Evolutionary conservation across 2,797 vertebrate genomes (phyloP).

Genomic region (Pangasius djambal): DNA sequence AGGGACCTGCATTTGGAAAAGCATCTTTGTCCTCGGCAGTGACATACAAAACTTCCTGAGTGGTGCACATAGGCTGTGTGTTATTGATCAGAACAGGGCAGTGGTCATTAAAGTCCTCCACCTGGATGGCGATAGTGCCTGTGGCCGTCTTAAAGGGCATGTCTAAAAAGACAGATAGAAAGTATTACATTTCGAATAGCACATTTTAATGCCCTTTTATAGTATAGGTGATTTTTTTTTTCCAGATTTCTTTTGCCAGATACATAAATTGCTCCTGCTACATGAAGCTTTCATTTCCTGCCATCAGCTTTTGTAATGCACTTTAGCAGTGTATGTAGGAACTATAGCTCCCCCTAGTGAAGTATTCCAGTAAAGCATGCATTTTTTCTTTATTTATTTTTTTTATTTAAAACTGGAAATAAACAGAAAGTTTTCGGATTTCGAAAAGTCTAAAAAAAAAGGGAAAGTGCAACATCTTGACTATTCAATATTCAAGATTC

Average conservation of each 20-base stretch:
- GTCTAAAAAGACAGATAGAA: constrained; percentile 45
- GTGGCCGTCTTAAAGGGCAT: constrained; percentile 72
- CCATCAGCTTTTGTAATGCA: not conserved
- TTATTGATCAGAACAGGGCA: constrained; percentile 80
- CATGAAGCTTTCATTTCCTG: not conserved
- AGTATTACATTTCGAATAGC: not conserved
- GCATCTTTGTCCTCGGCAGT: constrained; percentile 80
- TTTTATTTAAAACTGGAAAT: not conserved
- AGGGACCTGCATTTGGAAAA: constrained; percentile 80
- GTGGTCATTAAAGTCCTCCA: constrained; percentile 85
- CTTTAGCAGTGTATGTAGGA: not conserved
- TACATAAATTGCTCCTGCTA: not conserved
- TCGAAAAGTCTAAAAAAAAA: not conserved
- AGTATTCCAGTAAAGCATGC: not conserved
- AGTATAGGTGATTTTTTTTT: not conserved
- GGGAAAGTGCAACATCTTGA: not conserved
- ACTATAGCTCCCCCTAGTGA: constrained; percentile 31
- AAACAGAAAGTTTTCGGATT: not conserved
- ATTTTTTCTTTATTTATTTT: not conserved
- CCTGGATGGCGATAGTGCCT: constrained; percentile 77
- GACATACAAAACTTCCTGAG: constrained; percentile 70
- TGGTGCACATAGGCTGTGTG: constrained; percentile 71
- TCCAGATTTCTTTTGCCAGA: not conserved
- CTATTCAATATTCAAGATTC: not conserved
- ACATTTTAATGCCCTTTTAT: not conserved